Evolutionary conservation across 2,113 vertebrate species (phyloP).

Genomic region (Mystacornis crossleyi): DNA sequence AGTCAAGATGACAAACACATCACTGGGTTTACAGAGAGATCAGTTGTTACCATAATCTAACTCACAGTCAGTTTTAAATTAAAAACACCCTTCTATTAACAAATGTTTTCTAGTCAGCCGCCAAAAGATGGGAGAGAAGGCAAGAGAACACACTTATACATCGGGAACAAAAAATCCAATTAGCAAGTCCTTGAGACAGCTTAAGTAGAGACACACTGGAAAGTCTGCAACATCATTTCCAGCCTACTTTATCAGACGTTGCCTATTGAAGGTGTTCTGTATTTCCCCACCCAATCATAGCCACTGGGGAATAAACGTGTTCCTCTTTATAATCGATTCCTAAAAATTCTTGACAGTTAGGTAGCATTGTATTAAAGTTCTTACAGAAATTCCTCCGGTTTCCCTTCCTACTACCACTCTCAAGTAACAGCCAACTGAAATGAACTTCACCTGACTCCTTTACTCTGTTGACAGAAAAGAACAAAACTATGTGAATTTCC

Average conservation of each 20-base stretch:
- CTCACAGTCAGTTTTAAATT: not conserved
- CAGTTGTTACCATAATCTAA: not conserved
- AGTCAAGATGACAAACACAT: not conserved
- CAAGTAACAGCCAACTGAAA: not conserved
- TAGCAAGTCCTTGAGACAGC: not conserved
- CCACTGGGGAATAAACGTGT: not conserved
- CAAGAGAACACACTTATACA: not conserved
- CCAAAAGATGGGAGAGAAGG: not conserved
- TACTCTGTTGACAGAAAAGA: not conserved
- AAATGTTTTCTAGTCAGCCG: not conserved
- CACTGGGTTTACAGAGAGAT: not conserved
- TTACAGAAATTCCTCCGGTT: not conserved
- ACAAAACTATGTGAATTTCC: not conserved
- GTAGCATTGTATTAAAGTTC: not conserved
- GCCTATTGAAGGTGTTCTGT: not conserved
- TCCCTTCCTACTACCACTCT: not conserved
- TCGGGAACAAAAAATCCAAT: not conserved
- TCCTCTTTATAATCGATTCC: not conserved
- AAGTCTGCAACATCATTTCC: not conserved
- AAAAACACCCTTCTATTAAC: rapidly evolving
- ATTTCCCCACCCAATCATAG: not conserved
- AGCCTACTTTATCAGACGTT: not conserved
- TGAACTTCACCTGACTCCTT: not conserved
- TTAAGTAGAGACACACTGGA: not conserved
- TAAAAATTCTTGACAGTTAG: not conserved